phyloP scores from a whole-genome alignment of 2,888 invertebrate species.

The Mantis religiosa region DNA sequence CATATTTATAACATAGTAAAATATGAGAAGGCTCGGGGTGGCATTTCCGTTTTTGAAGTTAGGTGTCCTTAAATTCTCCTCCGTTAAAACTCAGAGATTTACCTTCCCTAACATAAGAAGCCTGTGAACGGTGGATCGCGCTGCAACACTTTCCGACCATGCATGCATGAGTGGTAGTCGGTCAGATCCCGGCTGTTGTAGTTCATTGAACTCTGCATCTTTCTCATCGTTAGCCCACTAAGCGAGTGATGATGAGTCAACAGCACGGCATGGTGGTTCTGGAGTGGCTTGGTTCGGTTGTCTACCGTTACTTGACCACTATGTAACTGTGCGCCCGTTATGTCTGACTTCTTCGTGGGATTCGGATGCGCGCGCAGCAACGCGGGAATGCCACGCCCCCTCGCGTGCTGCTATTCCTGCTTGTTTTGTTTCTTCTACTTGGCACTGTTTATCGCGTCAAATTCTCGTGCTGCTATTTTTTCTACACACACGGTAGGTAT shows the following conservation, averaged over 20 bases:
- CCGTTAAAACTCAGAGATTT: too few relatives aligned
- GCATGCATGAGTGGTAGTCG: neutral
- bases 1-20: too few relatives aligned
- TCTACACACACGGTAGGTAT: neutral
- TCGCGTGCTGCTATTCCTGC: neutral
- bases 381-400: neutral
- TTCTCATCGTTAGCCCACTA: neutral
- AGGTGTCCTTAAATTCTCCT: too few relatives aligned
- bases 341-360: neutral
- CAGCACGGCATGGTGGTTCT: neutral
- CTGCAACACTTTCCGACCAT: neutral
- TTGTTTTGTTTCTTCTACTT: neutral
- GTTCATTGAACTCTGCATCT: conserved; percentile 4
- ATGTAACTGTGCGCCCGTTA: neutral
- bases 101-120: too few relatives aligned
- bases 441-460: neutral
- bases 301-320: conserved; percentile 12
- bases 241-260: neutral
- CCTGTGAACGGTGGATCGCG: too few relatives aligned
- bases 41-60: too few relatives aligned
- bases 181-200: neutral
- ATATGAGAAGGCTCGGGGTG: too few relatives aligned
- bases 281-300: neutral
- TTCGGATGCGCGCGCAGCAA: neutral
- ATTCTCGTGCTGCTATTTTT: neutral